Base-by-base conservation (phyloP, 2,113 vertebrate genomes). In the Todiramphus saurophagus region DNA sequence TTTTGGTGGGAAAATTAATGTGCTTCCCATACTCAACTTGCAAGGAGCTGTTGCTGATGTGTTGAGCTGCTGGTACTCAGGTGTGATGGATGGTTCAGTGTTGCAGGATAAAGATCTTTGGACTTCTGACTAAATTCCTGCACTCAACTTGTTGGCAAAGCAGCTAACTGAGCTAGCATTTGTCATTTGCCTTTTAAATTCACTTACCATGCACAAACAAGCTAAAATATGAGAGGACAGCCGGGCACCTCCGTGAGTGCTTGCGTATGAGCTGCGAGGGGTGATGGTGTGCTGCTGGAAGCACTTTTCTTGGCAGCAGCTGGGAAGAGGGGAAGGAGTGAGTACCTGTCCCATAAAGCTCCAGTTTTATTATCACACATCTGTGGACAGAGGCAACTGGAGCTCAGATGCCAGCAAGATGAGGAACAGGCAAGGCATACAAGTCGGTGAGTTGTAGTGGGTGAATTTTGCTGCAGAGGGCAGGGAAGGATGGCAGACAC, bases 61-160 rank as follows among this genome's bases (percentile, higher is more conserved):
- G 14, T 46, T 72, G 75, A 66, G 78, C 55, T 84, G 16, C 68
- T 80, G 51, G 28, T 70, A 12, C 58, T 76, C n/a, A n/a, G 46
- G 37, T 69, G 43, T 50, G 53, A 58, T 66, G 78, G 58, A 59
- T 83, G 48, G 18, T 53, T 79, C 82, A 63, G 50, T 19, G 27
- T 60, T 94, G 70, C 48, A 79, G 48, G 91, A 82, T 73, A 48
- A 95, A 76, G 81, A 69, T 35, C 59, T 95, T 87, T 51, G 86
- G 56, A 83, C 28, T 94, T 28, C 46, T 66, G 37, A 51, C 50
- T 82, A 15, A 85, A 87, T 79, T 77, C 59, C 20, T 23, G 25
- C 0, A 0, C 55, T 87, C 37, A 46, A 1, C 41, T 77, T 4
- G 2, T 43, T 91, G 91, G 80, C 80, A 64, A 72, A 81, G 30